Conservation (phyloP, 37 sponge, comb jelly and placozoan genomes). For the Hexactinellida sp. region DNA sequence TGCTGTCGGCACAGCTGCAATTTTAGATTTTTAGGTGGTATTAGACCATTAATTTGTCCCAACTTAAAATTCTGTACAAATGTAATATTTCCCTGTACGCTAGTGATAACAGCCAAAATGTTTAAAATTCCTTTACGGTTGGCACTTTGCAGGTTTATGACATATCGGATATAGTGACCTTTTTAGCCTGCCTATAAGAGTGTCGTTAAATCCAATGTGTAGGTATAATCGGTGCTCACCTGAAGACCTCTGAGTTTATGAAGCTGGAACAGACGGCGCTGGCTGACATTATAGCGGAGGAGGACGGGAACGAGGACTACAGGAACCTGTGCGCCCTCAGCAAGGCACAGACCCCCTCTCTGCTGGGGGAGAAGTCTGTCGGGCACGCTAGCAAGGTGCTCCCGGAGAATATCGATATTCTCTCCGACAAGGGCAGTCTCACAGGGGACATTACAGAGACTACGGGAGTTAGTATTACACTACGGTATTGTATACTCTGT, state of each 20-base stretch:
- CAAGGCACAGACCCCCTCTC: not conserved
- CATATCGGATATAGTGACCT: no score
- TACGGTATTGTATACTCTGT: no score
- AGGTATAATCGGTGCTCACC: constrained; percentile 35
- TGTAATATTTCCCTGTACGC: no score
- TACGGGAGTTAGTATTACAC: not conserved
- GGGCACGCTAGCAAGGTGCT: not conserved
- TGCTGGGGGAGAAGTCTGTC: not conserved
- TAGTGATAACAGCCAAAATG: no score
- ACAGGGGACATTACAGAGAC: not conserved
- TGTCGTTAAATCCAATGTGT: no score
- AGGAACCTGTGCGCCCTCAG: not conserved
- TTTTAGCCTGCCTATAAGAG: no score
- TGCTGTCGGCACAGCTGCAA: no score
- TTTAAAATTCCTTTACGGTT: no score
- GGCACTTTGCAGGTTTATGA: no score
- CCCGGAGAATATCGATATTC: not conserved
- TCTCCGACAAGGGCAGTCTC: not conserved
- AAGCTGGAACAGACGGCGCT: constrained; percentile 56
- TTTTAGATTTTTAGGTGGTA: no score
- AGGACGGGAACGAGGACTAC: constrained; percentile 32
- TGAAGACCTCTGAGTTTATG: constrained; percentile 43
- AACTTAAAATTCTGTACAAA: no score
- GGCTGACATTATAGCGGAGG: constrained; percentile 57
- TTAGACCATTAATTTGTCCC: no score